Percentiles rank a stretch among this genome's conserved stretches.
Conservation (phyloP, 2,797 vertebrate genomes). For the Takifugu ocellatus region DNA sequence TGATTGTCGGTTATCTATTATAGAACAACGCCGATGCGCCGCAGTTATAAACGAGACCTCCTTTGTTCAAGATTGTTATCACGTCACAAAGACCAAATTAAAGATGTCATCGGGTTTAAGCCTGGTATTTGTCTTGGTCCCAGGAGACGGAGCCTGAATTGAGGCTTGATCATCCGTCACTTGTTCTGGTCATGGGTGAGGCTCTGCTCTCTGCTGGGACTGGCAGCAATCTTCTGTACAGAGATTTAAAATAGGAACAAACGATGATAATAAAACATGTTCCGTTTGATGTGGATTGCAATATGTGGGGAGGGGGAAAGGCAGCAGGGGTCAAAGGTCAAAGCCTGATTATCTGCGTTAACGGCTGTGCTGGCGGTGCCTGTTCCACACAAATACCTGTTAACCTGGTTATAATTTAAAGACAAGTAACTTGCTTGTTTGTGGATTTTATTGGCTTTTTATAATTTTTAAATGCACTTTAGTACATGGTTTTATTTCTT, state of each 20-base stretch:
- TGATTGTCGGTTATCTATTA: not conserved
- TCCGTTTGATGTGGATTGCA: constrained; percentile 13
- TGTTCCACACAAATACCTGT: no score
- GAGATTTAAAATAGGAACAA: constrained; percentile 48
- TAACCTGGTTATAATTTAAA: no score
- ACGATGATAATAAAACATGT: constrained; percentile 33
- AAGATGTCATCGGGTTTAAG: constrained; percentile 65
- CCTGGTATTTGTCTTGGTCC: constrained; percentile 62
- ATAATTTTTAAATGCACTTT: no score
- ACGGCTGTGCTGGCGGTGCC: no score
- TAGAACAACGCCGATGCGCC: constrained; percentile 2
- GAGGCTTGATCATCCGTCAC: constrained; percentile 51
- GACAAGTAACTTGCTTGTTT: no score
- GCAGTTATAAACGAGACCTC: constrained; percentile 16
- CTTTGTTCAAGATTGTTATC: constrained; percentile 42
- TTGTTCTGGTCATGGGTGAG: constrained; percentile 27
- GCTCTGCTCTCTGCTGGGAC: constrained; percentile 47
- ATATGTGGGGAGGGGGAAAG: no score
- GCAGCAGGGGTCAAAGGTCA: no score
- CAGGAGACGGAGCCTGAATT: constrained; percentile 59
- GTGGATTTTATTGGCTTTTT: no score
- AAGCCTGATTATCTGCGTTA: no score
- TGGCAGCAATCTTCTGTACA: constrained; percentile 47
- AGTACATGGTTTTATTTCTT: no score
- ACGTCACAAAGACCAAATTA: constrained; percentile 51